These are phyloP conservation scores for Eupeodes latifasciatus DNA, from an alignment of 2,888 invertebrate genomes.

Conservation along the genomic window DNA sequence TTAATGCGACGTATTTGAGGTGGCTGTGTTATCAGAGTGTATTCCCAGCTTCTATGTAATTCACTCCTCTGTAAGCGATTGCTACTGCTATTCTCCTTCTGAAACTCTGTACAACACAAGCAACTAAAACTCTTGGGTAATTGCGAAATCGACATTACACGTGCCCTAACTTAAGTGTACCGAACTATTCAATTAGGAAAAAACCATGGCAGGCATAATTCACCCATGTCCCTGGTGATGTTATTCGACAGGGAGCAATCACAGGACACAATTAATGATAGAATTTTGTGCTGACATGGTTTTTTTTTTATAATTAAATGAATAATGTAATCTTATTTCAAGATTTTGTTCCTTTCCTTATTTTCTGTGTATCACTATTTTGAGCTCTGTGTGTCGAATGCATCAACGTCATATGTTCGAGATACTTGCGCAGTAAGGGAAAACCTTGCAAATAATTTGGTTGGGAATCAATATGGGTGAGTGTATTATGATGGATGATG, in stretches of 20 bases:
- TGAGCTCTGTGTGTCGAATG: conserved; percentile 66
- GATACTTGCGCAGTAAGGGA: conserved; percentile 68
- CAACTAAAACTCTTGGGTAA: conserved; percentile 86
- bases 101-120: conserved; percentile 86
- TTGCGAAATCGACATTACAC: conserved; percentile 76
- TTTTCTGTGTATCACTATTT: conserved; percentile 65
- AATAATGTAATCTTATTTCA: conserved; percentile 52
- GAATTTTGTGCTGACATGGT: conserved; percentile 61
- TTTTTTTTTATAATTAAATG: conserved; percentile 63
- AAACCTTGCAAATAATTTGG: conserved; percentile 65
- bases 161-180: conserved; percentile 56
- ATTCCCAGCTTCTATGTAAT: conserved; percentile 82
- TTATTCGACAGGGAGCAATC: conserved; percentile 60
- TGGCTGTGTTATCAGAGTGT: conserved; percentile 82
- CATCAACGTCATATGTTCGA: conserved; percentile 73
- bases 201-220: conserved; percentile 66
- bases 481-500: conserved; percentile 31
- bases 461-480: conserved; percentile 60
- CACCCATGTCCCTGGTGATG: conserved; percentile 45
- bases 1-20: conserved; percentile 81
- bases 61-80: conserved; percentile 78
- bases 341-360: conserved; percentile 45
- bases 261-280: conserved; percentile 65
- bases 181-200: conserved; percentile 54
- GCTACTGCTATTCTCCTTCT: conserved; percentile 73